Conservation (phyloP, 64 coral and sea anemone genomes). For the Orbicella faveolata region DNA sequence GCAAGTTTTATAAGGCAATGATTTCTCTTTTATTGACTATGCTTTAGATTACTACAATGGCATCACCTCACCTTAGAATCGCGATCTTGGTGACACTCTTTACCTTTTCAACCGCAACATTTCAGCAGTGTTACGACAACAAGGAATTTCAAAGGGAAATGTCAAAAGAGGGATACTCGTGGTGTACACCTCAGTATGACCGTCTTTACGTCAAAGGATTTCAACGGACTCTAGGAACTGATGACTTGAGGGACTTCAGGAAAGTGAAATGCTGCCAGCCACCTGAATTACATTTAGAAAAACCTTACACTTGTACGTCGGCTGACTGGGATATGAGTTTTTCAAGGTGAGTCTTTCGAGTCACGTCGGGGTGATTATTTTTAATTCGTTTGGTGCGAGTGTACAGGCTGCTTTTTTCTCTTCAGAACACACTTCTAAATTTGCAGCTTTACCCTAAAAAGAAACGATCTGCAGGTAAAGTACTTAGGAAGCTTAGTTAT, state of each 20-base stretch:
- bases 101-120: neutral
- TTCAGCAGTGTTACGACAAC: neutral
- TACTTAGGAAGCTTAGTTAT: no score
- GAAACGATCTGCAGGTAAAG: no score
- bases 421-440: no score
- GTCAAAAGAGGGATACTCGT: constrained; percentile 9
- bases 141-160: neutral
- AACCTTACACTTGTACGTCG: neutral
- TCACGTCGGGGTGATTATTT: no score
- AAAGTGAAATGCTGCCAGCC: neutral
- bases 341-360: neutral
- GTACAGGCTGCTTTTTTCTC: no score
- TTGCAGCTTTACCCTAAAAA: no score
- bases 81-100: neutral
- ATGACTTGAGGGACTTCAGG: constrained; percentile 9
- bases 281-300: neutral
- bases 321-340: constrained; percentile 35
- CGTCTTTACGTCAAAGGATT: neutral
- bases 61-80: neutral
- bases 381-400: no score
- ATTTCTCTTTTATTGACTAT: neutral
- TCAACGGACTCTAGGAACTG: neutral
- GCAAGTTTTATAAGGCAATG: no score
- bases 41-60: neutral
- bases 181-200: neutral